A percentile compares a stretch with the other conserved stretches of the same genome.
These are phyloP conservation scores for Garra rufa DNA, from an alignment of 2,113 vertebrate species.

Conservation along the genomic window DNA sequence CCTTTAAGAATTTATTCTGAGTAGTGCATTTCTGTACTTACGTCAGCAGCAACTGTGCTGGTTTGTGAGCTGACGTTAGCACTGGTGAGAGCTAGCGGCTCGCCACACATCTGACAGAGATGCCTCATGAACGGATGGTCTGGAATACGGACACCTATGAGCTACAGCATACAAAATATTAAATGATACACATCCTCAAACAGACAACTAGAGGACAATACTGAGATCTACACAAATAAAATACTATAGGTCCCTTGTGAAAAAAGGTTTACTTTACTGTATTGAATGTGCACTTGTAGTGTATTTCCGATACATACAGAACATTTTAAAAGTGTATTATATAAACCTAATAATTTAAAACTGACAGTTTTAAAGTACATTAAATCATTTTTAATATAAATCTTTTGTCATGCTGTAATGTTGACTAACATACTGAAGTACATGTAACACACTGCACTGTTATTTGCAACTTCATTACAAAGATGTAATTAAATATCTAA, in stretches of 20 bases:
- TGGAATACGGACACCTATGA: slow-evolving; percentile 93
- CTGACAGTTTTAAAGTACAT: not conserved
- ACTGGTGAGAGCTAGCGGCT: slow-evolving; percentile 90
- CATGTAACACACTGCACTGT: not conserved
- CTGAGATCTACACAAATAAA: not conserved
- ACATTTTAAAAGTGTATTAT: too few species aligned
- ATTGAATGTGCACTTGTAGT: too few species aligned
- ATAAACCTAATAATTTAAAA: not conserved
- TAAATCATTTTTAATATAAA: too few species aligned
- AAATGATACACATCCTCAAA: not conserved
- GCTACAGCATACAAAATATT: slow-evolving; percentile 68
- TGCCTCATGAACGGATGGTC: slow-evolving; percentile 84
- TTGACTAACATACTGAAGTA: not conserved
- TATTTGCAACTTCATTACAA: too few species aligned
- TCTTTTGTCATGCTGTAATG: not conserved
- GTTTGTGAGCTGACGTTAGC: slow-evolving; percentile 88
- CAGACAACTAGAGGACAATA: not conserved
- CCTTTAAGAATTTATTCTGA: not conserved
- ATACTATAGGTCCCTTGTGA: too few species aligned
- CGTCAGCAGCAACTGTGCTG: slow-evolving; percentile 85
- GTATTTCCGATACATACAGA: too few species aligned
- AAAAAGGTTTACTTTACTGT: not conserved
- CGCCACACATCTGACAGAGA: slow-evolving; percentile 83
- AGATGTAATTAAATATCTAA: too few species aligned
- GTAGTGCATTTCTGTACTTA: slow-evolving; percentile 67